Evolutionary conservation across 1,140 invertebrate species (phyloP), one percentile per base, ranked within the genome.

Genomic region (Pinna nobilis): DNA sequence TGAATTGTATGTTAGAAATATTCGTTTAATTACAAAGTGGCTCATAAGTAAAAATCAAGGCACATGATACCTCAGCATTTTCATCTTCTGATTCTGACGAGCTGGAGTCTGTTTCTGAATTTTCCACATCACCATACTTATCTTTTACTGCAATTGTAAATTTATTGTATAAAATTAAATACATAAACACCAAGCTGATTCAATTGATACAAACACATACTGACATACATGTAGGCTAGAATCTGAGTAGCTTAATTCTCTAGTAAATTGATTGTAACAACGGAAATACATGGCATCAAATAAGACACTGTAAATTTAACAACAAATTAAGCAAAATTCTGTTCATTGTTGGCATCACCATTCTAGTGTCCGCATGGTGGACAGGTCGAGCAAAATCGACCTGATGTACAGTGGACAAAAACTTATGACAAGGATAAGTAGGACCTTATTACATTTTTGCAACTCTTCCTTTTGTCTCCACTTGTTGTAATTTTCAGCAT

Each of bases 381-480:
- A n/a, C n/a, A n/a, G n/a, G n/a, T n/a, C n/a, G n/a, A n/a, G n/a
- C n/a, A n/a, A n/a, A n/a, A n/a, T n/a, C n/a, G n/a, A n/a, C n/a
- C n/a, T n/a, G n/a, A n/a, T n/a, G n/a, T n/a, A n/a, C n/a, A n/a
- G n/a, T n/a, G n/a, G n/a, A n/a, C n/a, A n/a, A n/a, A n/a, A n/a
- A n/a, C n/a, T n/a, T n/a, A n/a, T n/a, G n/a, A n/a, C n/a, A n/a
- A n/a, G n/a, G n/a, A n/a, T n/a, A n/a, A n/a, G n/a, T n/a, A n/a
- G n/a, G n/a, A n/a, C n/a, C n/a, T n/a, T n/a, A 91, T 91, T 91
- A 96, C 95, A 89, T 92, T 95, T 96, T 80, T 96, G 92, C 25
- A 95, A 86, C 86, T 96, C 93, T 89, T 97, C 96, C 82, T 95
- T 96, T 79, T 94, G 91, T 67, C 95, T 91, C 92, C 95, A 95